Percentiles rank a stretch among this genome's conserved stretches.
Evolutionary conservation across 1,140 invertebrate species (phyloP).

Genomic region (Doryteuthis pealeii): DNA sequence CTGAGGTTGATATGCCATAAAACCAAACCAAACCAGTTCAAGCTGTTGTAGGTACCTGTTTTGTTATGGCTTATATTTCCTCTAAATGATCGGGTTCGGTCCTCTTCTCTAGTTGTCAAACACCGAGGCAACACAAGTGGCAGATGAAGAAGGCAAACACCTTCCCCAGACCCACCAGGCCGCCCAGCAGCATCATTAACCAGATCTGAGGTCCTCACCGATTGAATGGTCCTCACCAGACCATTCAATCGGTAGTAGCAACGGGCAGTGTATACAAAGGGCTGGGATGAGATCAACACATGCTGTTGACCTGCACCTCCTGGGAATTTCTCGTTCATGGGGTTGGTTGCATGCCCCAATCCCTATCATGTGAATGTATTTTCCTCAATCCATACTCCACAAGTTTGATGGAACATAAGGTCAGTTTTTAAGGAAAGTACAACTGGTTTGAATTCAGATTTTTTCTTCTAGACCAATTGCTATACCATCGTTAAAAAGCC

Average conservation of each 20-base stretch:
- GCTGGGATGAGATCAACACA: slow-evolving; percentile 84
- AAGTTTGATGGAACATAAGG: no score
- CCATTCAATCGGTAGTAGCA: slow-evolving; percentile 86
- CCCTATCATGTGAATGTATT: slow-evolving; percentile 82
- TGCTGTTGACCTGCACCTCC: slow-evolving; percentile 84
- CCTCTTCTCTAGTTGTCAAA: no score
- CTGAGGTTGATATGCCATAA: no score
- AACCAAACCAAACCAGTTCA: no score
- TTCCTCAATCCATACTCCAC: no score
- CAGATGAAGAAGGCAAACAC: background rate
- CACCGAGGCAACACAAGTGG: background rate
- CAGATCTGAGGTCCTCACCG: slow-evolving; percentile 73
- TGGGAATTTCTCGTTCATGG: slow-evolving; percentile 86
- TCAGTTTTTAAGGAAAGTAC: no score
- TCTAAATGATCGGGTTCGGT: background rate
- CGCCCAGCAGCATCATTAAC: slow-evolving; percentile 47
- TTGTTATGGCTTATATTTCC: no score
- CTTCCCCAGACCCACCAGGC: background rate
- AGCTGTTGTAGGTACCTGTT: no score
- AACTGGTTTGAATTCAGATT: no score
- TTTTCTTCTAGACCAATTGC: no score
- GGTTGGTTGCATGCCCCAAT: slow-evolving; percentile 79
- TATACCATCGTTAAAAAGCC: no score
- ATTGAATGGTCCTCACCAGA: slow-evolving; percentile 77
- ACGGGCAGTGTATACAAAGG: slow-evolving; percentile 88